Conservation (phyloP, 2,888 invertebrate species). For the Vandiemenella viatica region DNA sequence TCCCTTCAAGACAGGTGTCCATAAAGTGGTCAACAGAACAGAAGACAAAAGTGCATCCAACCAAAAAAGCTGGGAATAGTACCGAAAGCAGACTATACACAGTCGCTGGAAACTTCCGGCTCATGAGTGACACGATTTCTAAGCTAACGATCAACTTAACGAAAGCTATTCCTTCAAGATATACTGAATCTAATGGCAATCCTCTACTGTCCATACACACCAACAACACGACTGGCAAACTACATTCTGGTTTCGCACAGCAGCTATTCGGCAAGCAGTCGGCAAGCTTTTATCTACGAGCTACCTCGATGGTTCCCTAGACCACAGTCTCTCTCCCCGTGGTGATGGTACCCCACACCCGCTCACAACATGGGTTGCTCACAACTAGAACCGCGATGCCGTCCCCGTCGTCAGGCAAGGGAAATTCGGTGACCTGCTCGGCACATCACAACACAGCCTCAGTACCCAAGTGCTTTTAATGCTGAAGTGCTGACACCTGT, state of each 20-base stretch:
- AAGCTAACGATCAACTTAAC: slow-evolving; percentile 13
- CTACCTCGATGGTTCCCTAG: slow-evolving; percentile 18
- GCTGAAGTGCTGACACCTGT: background rate
- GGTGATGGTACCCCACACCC: slow-evolving; percentile 16
- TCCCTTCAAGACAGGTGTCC: slow-evolving; percentile 17
- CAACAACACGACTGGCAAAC: slow-evolving; percentile 17
- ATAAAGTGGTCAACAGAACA: slow-evolving; percentile 18
- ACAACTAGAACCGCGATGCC: slow-evolving; percentile 17
- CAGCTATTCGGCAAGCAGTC: slow-evolving; percentile 17
- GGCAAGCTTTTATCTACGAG: slow-evolving; percentile 18
- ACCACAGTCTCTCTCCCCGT: slow-evolving; percentile 18
- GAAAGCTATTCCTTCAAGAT: slow-evolving; percentile 15
- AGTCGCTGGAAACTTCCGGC: slow-evolving; percentile 16
- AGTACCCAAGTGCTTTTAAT: background rate
- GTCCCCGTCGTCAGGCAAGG: slow-evolving; percentile 16
- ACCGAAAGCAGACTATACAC: slow-evolving; percentile 16
- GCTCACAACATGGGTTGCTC: slow-evolving; percentile 19
- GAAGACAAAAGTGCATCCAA: slow-evolving; percentile 16
- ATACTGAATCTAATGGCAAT: slow-evolving; percentile 15
- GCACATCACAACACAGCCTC: slow-evolving; percentile 12
- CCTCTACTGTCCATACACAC: slow-evolving; percentile 16
- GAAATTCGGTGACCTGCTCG: slow-evolving; percentile 16
- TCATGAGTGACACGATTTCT: slow-evolving; percentile 15
- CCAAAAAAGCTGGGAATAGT: slow-evolving; percentile 15
- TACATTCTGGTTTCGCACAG: slow-evolving; percentile 15